Evolutionary conservation across 2,888 invertebrate genomes (phyloP).

Genomic region (Elmis aenea): DNA sequence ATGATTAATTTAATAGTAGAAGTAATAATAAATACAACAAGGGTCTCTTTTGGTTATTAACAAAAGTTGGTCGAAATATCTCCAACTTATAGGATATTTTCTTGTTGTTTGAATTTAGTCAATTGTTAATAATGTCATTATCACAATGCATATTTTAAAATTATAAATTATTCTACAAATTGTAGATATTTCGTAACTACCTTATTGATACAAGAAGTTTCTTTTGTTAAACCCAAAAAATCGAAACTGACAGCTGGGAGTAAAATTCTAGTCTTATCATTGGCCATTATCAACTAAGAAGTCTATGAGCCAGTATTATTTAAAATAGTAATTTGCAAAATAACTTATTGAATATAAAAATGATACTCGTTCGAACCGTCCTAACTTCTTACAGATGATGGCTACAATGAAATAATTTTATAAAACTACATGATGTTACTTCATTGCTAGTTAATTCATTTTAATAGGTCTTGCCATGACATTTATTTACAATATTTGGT

Average conservation of each 20-base stretch:
- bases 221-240: no score
- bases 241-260: slow-evolving; percentile 35
- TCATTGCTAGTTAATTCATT: slow-evolving; percentile 19
- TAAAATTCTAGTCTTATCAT: slow-evolving; percentile 43
- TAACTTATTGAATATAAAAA: slow-evolving; percentile 24
- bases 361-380: slow-evolving; percentile 44
- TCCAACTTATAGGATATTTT: no score
- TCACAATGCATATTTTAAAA: no score
- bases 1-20: no score
- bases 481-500: slow-evolving; percentile 23
- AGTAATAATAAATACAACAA: no score
- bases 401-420: slow-evolving; percentile 35
- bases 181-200: no score
- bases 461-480: slow-evolving; percentile 41
- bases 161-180: no score
- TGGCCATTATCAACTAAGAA: slow-evolving; percentile 39
- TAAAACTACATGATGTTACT: slow-evolving; percentile 13
- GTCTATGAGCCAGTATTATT: slow-evolving; percentile 44
- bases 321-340: slow-evolving; percentile 17
- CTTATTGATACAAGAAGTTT: no score
- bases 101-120: no score
- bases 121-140: no score
- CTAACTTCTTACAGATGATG: slow-evolving; percentile 38
- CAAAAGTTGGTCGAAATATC: no score
- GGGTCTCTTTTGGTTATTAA: no score